Evolutionary conservation across 1,140 invertebrate genomes (phyloP).

Genomic region (Apocrypta bakeri): DNA sequence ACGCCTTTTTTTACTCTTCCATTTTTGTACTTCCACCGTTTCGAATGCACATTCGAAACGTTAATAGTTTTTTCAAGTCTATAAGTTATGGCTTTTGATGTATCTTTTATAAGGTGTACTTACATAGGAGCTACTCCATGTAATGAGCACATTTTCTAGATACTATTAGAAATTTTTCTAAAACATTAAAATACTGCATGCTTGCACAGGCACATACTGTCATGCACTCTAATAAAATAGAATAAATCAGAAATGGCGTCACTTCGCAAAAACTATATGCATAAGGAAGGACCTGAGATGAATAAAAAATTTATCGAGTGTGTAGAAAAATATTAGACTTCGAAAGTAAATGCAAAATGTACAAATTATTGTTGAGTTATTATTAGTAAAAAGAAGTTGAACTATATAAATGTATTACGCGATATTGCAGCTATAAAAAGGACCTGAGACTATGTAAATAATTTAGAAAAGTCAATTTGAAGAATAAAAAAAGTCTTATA

Average conservation of each 20-base stretch:
- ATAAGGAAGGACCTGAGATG: constrained; percentile 17
- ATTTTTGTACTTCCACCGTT: constrained; percentile 59
- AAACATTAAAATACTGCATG: constrained; percentile 2
- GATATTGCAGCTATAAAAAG: background rate
- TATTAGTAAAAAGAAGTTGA: background rate
- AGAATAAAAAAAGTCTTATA: background rate
- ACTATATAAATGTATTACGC: background rate
- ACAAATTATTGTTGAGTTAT: constrained; percentile 9
- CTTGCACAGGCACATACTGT: background rate
- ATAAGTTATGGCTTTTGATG: constrained; percentile 15
- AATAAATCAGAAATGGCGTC: background rate
- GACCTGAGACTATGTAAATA: constrained; percentile 6
- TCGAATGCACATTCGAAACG: background rate
- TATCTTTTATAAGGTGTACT: constrained; percentile 10
- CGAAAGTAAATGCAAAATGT: constrained; percentile 11
- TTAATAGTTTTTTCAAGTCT: constrained; percentile 8
- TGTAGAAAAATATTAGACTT: background rate
- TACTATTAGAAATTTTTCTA: constrained; percentile 19
- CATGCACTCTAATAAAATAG: constrained; percentile 1
- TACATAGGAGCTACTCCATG: background rate
- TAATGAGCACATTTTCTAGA: background rate
- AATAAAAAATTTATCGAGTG: background rate
- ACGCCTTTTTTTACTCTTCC: constrained; percentile 59
- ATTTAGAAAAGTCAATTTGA: constrained; percentile 47
- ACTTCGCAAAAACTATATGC: background rate